Conservation (phyloP, 2,888 invertebrate genomes). For the Hydrotaea diabolus region DNA sequence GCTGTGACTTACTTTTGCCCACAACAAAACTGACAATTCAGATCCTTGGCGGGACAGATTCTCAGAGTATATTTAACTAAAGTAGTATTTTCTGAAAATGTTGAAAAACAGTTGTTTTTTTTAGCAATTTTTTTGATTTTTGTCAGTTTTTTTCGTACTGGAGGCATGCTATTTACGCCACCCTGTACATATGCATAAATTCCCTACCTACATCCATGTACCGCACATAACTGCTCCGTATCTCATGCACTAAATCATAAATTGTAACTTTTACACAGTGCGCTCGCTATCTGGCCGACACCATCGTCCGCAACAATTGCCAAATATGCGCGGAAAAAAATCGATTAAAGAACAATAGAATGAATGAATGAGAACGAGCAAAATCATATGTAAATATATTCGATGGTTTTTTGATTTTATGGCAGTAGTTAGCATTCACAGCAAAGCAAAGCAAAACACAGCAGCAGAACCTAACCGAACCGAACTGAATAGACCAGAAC, state of each 20-base stretch:
- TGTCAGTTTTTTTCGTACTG: too few relatives aligned
- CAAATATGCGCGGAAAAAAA: conserved; percentile 35
- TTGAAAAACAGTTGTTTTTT: too few relatives aligned
- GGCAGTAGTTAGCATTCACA: background rate
- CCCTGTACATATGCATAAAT: too few relatives aligned
- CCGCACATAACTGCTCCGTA: conserved; percentile 7
- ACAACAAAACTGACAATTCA: too few relatives aligned
- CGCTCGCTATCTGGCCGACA: conserved; percentile 15
- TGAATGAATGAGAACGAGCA: conserved; percentile 7
- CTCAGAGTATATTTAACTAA: too few relatives aligned
- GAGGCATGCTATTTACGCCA: too few relatives aligned
- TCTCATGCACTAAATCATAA: conserved; percentile 37
- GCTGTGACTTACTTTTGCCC: too few relatives aligned
- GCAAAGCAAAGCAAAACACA: background rate
- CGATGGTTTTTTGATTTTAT: conserved; percentile 36
- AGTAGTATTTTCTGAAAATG: too few relatives aligned
- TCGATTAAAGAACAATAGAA: conserved; percentile 38
- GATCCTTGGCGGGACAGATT: too few relatives aligned
- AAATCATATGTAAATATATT: conserved; percentile 41
- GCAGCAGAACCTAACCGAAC: too few relatives aligned
- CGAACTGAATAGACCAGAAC: background rate
- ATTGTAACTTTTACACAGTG: background rate
- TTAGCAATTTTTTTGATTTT: too few relatives aligned
- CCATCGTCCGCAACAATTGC: conserved; percentile 31
- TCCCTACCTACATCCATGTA: too few relatives aligned